Base-by-base conservation (phyloP, 2,888 invertebrate species). In the Kryphioiulus occultus region DNA sequence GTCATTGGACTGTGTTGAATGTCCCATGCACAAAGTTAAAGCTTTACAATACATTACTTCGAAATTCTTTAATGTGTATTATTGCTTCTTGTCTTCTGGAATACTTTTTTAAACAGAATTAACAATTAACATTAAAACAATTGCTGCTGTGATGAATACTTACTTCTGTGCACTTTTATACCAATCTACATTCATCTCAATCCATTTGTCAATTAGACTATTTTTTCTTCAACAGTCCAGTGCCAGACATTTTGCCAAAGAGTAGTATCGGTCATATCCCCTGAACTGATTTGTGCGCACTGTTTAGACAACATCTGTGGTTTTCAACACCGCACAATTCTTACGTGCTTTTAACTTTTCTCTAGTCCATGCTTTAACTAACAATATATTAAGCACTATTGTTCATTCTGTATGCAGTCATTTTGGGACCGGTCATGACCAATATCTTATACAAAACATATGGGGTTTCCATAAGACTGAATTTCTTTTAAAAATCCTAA, bases 231-330 rank as follows among this genome's bases (percentile, higher is more conserved):
- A 12, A 26, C 68, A 68, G 26, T 68, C 1, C 26, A 68, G 68
- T 68, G 68, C 68, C 68, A 68, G 68, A 68, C 26, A 68, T 68
- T 68, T 68, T 68, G 26, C 68, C 68, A 68, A 68, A 68, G 68
- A 59, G n/a, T 26, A 68, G 68, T 68, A 12, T 12, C 12, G 26
- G n/a, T n/a, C n/a, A n/a, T n/a, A n/a, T n/a, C n/a, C n/a, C n/a
- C n/a, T n/a, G n/a, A n/a, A n/a, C 35, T 35, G 35, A 35, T 15
- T 15, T 53, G 19, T 15, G 10, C 47, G 47, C 26, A n/a, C 68
- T 26, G 26, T 78, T 78, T 10, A 78, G 26, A 78, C 17, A 15
- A 30, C 26, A 78, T 78, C 15, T 30, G 30, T 30, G 26, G 26
- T 78, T 26, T 30, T 30, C 30, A 30, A 78, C 30, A 30, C 17